phyloP scores from a whole-genome alignment of 2,888 invertebrate genomes.

The Micoletzkya japonica region DNA sequence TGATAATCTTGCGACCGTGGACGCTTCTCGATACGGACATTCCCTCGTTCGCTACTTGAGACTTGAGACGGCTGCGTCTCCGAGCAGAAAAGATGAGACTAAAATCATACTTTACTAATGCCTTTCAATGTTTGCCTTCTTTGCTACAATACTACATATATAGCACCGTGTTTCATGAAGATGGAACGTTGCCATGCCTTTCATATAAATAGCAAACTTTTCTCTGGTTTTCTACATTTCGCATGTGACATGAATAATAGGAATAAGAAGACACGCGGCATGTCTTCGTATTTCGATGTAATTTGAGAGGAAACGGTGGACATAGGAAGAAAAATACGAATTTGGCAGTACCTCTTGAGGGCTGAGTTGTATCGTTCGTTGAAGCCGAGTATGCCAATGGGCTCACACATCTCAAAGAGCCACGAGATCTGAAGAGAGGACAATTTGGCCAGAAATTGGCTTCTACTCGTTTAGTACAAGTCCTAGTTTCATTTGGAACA shows the following conservation, averaged over 20 bases:
- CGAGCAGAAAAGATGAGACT: neutral
- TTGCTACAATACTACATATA: neutral
- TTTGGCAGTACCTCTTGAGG: neutral
- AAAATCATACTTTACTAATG: neutral
- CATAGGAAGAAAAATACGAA: neutral
- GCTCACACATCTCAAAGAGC: neutral
- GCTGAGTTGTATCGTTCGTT: neutral
- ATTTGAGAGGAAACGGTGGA: too few relatives aligned
- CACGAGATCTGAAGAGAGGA: neutral
- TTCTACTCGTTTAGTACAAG: too few relatives aligned
- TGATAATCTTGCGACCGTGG: neutral
- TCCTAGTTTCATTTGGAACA: too few relatives aligned
- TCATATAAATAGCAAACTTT: too few relatives aligned
- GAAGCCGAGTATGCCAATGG: neutral
- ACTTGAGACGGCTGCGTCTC: neutral
- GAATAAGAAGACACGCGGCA: neutral
- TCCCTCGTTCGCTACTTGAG: neutral
- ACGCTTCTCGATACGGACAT: neutral
- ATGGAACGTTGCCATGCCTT: too few relatives aligned
- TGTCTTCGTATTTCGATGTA: too few relatives aligned
- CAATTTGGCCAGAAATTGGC: too few relatives aligned
- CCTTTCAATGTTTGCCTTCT: neutral
- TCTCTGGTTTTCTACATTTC: too few relatives aligned
- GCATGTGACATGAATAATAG: too few relatives aligned
- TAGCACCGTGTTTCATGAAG: neutral